These are phyloP conservation scores for Dermatophagoides farinae DNA, from an alignment of 1,140 invertebrate genomes.

Conservation along the genomic window DNA sequence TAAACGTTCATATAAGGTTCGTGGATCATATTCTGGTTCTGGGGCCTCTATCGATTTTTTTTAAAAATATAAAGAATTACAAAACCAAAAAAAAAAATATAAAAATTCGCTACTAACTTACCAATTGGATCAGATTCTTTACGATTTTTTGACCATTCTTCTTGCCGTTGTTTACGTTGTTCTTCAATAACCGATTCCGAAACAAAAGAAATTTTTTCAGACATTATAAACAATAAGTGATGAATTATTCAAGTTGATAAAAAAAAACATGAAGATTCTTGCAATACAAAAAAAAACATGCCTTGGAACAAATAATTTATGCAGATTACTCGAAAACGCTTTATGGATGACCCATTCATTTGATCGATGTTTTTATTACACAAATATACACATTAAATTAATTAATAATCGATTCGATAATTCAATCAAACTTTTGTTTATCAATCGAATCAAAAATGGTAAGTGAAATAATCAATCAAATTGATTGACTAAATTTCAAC, in stretches of 20 bases:
- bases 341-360: no score
- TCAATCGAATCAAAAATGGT: no score
- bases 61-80: conserved; percentile 12
- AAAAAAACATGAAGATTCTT: background rate
- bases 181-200: conserved; percentile 64
- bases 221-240: background rate
- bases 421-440: no score
- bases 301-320: no score
- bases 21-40: conserved; percentile 50
- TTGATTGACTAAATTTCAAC: no score
- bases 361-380: no score
- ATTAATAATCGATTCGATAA: no score
- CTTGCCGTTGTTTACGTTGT: conserved; percentile 49
- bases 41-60: conserved; percentile 44
- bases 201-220: conserved; percentile 35
- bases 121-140: conserved; percentile 66
- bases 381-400: no score
- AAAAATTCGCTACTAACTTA: conserved; percentile 9
- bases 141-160: conserved; percentile 83
- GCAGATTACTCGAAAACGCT: no score
- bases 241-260: background rate
- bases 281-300: no score
- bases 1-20: conserved; percentile 65
- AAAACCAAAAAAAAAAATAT: conserved; percentile 10
- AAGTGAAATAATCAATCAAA: no score